Conservation (phyloP, 2,797 vertebrate species). For the Synaphobranchus kaupii region DNA sequence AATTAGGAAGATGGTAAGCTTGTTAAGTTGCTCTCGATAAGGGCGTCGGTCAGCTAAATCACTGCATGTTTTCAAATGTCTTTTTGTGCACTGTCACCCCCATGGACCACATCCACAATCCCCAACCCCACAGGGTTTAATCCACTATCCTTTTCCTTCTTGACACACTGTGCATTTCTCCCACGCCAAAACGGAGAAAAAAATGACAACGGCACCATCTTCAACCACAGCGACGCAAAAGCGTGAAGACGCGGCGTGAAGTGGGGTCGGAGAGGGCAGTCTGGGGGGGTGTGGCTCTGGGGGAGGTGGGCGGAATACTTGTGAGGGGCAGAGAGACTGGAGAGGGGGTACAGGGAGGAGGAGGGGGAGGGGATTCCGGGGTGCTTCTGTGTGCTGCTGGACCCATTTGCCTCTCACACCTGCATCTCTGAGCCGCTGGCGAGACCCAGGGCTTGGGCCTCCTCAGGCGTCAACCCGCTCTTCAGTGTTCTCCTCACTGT, state of each 20-base stretch:
- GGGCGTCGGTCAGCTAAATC: background rate
- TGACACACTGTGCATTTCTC: background rate
- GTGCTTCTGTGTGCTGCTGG: constrained; percentile 26
- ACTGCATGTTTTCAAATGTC: background rate
- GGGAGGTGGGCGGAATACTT: constrained; percentile 48
- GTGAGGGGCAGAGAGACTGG: constrained; percentile 13
- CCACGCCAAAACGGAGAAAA: constrained; percentile 8
- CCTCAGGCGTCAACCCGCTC: constrained; percentile 89
- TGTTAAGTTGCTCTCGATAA: background rate
- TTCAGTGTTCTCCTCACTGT: constrained; percentile 96
- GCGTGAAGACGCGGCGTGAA: background rate
- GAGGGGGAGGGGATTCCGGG: constrained; percentile 43
- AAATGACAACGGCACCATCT: constrained; percentile 48
- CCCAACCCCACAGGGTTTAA: background rate
- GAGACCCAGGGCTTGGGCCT: constrained; percentile 90
- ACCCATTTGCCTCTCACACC: constrained; percentile 73
- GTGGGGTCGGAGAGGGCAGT: constrained; percentile 27
- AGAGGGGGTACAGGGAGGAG: constrained; percentile 43
- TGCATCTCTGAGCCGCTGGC: constrained; percentile 90
- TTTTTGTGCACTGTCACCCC: background rate
- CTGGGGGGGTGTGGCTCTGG: constrained; percentile 24
- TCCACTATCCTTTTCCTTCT: constrained; percentile 18
- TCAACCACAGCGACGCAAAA: constrained; percentile 59
- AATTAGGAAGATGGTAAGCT: background rate
- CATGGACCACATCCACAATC: constrained; percentile 8